Percentiles rank a stretch among this genome's conserved stretches.
phyloP scores from a whole-genome alignment of 1,140 invertebrate genomes.

The Amphibalanus amphitrite region DNA sequence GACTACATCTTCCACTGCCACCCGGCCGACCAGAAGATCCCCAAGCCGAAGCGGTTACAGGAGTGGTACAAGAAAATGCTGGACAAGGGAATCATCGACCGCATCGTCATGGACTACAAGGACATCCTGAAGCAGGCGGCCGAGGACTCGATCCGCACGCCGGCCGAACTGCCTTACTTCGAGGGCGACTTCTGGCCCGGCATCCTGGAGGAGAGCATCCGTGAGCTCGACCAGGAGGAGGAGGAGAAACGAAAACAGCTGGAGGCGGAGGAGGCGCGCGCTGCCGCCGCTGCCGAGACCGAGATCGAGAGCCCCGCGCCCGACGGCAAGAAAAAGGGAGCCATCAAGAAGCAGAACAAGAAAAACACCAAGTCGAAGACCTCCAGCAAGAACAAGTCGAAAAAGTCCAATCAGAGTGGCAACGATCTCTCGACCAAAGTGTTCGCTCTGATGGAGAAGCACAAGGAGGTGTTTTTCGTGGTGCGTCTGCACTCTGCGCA shows the following conservation, averaged over 20 bases:
- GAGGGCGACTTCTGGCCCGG: slow-evolving; percentile 99
- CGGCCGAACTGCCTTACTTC: slow-evolving; percentile 95
- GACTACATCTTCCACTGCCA: slow-evolving; percentile 99
- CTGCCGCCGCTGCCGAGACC: slow-evolving; percentile 41
- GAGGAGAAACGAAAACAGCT: slow-evolving; percentile 89
- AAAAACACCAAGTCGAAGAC: slow-evolving; percentile 93
- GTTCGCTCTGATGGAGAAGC: slow-evolving; percentile 97
- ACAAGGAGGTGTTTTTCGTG: slow-evolving; percentile 99
- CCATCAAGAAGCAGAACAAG: slow-evolving; percentile 96
- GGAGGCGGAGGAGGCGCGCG: slow-evolving; percentile 76
- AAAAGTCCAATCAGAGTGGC: slow-evolving; percentile 82
- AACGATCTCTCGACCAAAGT: slow-evolving; percentile 88
- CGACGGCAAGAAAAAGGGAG: slow-evolving; percentile 89
- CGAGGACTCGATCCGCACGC: slow-evolving; percentile 88
- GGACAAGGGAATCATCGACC: slow-evolving; percentile 95
- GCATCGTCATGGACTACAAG: slow-evolving; percentile 97
- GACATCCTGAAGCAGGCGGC: slow-evolving; percentile 97
- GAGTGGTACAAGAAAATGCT: slow-evolving; percentile 99
- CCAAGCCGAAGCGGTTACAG: slow-evolving; percentile 96
- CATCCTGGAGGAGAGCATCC: slow-evolving; percentile 96
- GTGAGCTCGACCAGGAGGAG: slow-evolving; percentile 92
- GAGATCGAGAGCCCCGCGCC: slow-evolving; percentile 58
- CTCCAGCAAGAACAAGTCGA: slow-evolving; percentile 87
- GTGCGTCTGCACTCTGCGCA: slow-evolving; percentile 86
- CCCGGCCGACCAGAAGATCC: slow-evolving; percentile 97